Percentiles rank a stretch among this genome's conserved stretches.
phyloP scores from a whole-genome alignment of 2,113 vertebrate species.

The Notothenia coriiceps region DNA sequence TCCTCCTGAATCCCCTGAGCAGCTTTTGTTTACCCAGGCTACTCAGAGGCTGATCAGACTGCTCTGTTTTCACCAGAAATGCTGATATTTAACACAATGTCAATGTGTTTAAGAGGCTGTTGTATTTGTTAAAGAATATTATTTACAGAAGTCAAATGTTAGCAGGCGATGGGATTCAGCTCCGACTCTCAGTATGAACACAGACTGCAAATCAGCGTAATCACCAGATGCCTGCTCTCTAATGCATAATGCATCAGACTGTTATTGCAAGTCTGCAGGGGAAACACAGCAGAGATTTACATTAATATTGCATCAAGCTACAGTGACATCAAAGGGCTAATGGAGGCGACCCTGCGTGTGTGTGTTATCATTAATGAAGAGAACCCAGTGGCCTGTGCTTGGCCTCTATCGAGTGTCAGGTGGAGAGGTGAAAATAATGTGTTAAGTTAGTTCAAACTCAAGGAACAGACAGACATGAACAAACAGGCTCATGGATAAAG shows the following conservation, averaged over 20 bases:
- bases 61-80: slow-evolving; percentile 32
- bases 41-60: slow-evolving; percentile 6
- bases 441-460: slow-evolving; percentile 61
- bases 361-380: slow-evolving; percentile 59
- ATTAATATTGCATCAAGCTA: slow-evolving; percentile 81
- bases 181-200: slow-evolving; percentile 41
- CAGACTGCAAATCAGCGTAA: slow-evolving; percentile 63
- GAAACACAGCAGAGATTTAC: slow-evolving; percentile 72
- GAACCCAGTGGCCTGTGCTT: slow-evolving; percentile 48
- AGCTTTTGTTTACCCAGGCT: slow-evolving; percentile 14
- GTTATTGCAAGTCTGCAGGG: slow-evolving; percentile 73
- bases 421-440: slow-evolving; percentile 56
- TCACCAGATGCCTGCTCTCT: slow-evolving; percentile 71
- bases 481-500: slow-evolving; percentile 17
- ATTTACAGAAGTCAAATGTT: slow-evolving; percentile 48
- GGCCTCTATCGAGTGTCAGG: slow-evolving; percentile 45
- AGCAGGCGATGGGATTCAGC: slow-evolving; percentile 19
- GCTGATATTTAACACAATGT: not conserved
- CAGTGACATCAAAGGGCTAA: slow-evolving; percentile 69
- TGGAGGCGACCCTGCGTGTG: slow-evolving; percentile 40
- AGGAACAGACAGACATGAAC: not conserved
- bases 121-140: slow-evolving; percentile 38
- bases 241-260: slow-evolving; percentile 81
- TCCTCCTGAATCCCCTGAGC: slow-evolving; percentile 8
- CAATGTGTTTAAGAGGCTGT: not conserved